phyloP scores from a whole-genome alignment of 2,888 invertebrate species.

The Hirudinaria manillensis region DNA sequence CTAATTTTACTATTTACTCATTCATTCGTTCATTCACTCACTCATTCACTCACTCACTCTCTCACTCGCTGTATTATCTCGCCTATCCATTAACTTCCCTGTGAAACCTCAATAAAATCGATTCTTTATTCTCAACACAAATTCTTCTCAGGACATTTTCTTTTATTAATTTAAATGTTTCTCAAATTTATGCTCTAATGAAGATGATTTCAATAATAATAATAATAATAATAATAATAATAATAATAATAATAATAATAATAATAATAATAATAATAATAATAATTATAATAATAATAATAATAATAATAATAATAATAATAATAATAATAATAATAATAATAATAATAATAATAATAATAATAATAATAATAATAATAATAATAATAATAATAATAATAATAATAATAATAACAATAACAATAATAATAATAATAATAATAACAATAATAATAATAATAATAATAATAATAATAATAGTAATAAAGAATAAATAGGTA shows the following conservation, averaged over 20 bases:
- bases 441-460: neutral
- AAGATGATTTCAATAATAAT: neutral
- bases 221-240: neutral
- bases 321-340: neutral
- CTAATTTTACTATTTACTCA: neutral
- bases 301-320: neutral
- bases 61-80: neutral
- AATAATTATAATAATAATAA: neutral
- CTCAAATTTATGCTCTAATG: no score
- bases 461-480: neutral
- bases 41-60: no score
- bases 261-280: neutral
- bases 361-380: neutral
- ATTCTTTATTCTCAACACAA: neutral
- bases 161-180: no score
- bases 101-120: constrained; percentile 2
- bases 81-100: neutral
- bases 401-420: neutral
- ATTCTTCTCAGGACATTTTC: no score
- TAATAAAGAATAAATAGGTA: neutral
- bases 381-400: neutral
- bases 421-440: neutral
- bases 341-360: neutral
- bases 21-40: no score
- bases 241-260: neutral